Evolutionary conservation across 2,113 vertebrate species (phyloP).

Genomic region (Gorsachius goisagi): DNA sequence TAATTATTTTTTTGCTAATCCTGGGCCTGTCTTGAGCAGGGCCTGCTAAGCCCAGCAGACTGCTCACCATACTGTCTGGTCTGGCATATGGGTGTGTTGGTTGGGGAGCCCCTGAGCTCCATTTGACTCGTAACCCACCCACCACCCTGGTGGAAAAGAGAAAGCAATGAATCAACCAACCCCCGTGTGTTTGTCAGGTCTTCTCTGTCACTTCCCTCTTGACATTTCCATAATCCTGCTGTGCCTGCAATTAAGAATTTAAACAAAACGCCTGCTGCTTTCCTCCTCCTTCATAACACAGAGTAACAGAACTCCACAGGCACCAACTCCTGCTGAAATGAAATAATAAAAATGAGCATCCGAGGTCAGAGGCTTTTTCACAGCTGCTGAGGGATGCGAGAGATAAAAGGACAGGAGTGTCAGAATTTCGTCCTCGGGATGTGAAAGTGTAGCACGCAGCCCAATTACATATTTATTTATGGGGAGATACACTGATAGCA

Average conservation of each 20-base stretch:
- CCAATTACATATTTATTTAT: not conserved
- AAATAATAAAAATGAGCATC: not conserved
- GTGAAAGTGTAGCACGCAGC: slow-evolving; percentile 15
- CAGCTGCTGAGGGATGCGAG: slow-evolving; percentile 18
- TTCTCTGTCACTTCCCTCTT: slow-evolving; percentile 48
- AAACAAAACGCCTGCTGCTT: slow-evolving; percentile 59
- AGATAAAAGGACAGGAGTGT: slow-evolving; percentile 46
- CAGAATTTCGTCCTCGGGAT: slow-evolving; percentile 28
- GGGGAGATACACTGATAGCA: slow-evolving; percentile 29
- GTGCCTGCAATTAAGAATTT: slow-evolving; percentile 60
- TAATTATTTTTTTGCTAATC: not conserved
- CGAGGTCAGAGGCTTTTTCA: slow-evolving; percentile 25
- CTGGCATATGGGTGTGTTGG: not conserved
- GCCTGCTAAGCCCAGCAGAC: not conserved
- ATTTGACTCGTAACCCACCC: not conserved
- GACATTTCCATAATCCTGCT: slow-evolving; percentile 62
- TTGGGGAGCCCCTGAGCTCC: not conserved
- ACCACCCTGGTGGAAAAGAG: not conserved
- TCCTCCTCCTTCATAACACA: slow-evolving; percentile 19
- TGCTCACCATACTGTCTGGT: rapidly evolving
- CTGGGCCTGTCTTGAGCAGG: not conserved
- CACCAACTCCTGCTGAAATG: not conserved
- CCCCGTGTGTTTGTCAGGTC: slow-evolving; percentile 1
- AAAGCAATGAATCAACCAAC: slow-evolving; percentile 4
- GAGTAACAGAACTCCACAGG: slow-evolving; percentile 23